Percentiles rank a stretch among this genome's conserved stretches.
Evolutionary conservation across 2,797 vertebrate species (phyloP).

Genomic region (Tarsius wallacei): DNA sequence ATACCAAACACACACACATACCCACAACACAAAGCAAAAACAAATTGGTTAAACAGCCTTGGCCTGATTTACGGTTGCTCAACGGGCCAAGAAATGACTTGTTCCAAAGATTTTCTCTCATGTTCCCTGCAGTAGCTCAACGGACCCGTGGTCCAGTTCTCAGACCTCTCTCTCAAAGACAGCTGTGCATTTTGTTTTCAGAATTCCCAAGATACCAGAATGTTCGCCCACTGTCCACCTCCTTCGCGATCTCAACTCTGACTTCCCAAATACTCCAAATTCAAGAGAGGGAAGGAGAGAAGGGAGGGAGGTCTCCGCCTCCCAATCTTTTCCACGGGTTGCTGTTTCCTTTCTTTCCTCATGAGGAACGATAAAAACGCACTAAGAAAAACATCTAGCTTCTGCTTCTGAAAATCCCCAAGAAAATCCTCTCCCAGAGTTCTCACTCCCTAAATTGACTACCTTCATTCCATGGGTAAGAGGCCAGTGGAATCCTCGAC

Average conservation of each 20-base stretch:
- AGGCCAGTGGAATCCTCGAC: not conserved
- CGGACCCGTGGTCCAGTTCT: not conserved
- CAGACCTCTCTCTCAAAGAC: not conserved
- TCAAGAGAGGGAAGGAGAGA: not conserved
- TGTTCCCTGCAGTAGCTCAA: not conserved
- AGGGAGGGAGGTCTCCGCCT: not conserved
- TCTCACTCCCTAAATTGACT: slow-evolving; percentile 31
- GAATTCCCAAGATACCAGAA: not conserved
- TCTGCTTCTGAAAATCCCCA: slow-evolving; percentile 55
- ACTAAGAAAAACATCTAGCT: slow-evolving; percentile 39
- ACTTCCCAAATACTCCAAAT: not conserved
- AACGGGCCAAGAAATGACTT: slow-evolving; percentile 13
- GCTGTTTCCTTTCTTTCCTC: not conserved
- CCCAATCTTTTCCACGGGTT: not conserved
- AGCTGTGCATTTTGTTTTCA: not conserved
- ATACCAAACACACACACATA: not conserved
- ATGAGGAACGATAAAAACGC: slow-evolving; percentile 43
- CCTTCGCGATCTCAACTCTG: not conserved
- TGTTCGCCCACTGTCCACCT: not conserved
- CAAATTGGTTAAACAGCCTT: not conserved
- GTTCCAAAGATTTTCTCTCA: not conserved
- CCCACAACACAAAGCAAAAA: not conserved
- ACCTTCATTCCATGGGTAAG: not conserved
- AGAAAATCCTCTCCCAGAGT: slow-evolving; percentile 17
- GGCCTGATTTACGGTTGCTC: not conserved